Evolutionary conservation across 1,140 invertebrate species (phyloP), one percentile per base, ranked within the genome.

Genomic region (Frieseomelitta varia): DNA sequence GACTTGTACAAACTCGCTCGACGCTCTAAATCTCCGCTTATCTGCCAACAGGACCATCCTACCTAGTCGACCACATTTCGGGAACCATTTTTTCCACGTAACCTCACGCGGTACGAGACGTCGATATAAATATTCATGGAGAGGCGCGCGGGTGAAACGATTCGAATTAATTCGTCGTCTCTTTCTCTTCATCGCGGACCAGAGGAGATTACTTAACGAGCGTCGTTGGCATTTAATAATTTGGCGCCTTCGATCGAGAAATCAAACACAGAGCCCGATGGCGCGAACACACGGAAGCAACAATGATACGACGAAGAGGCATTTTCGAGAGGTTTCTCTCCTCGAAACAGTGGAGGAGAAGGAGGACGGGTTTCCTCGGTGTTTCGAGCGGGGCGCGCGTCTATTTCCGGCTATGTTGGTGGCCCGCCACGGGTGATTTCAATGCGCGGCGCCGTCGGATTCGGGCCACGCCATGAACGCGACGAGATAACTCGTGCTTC

Each of bases 381-480:
- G n/a, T 53, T 55, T 55, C n/a, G 47, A 55, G 14, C 68, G 34
- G 34, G 34, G 34, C 53, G 34, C 58, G 67, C 39, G 55, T 47
- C 77, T 58, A 84, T 80, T 84, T 84, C 82, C 77, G 82, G 82
- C 77, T 67, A 63, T 30, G 74, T 67, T 73, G 67, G 84, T 67
- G 63, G 75, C 58, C 74, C 73, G 85, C 67, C 61, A 65, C 85
- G 90, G 90, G 92, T 92, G 92, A 93, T 91, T 93, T 94, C 89
- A 93, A 94, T 88, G 93, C 93, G 81, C 88, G 92, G 90, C 86
- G 90, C 58, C 24, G 93, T 91, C 93, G 93, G 93, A 85, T 90
- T 91, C 87, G 81, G 78, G 69, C 73, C 21, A 21, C 68, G 84
- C 77, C 27, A 72, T 83, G 34, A 63, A 58, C 55, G 65, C 53